Evolutionary conservation across 2,113 vertebrate species (phyloP).

Genomic region (Microcebus jonahi): DNA sequence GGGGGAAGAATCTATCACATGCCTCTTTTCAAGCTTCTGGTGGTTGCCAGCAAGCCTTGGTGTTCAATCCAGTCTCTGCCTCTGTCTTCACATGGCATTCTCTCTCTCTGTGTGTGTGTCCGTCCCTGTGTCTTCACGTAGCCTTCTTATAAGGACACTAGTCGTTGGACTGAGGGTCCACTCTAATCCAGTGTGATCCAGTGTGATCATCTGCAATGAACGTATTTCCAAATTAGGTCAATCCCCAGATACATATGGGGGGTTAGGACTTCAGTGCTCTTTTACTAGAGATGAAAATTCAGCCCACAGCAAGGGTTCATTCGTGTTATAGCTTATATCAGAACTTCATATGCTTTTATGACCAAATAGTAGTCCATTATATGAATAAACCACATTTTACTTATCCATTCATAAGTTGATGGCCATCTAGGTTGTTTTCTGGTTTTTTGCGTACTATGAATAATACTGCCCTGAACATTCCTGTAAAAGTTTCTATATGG

Average conservation of each 20-base stretch:
- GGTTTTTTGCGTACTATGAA: neutral
- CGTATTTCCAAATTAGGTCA: neutral
- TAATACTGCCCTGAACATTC: neutral
- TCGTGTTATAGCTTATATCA: neutral
- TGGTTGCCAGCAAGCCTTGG: neutral
- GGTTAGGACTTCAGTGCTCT: neutral
- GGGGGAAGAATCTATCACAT: neutral
- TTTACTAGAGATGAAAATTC: neutral
- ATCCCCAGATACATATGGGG: neutral
- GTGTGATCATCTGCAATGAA: neutral
- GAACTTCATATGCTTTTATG: neutral
- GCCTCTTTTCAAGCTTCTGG: neutral
- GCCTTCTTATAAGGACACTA: neutral
- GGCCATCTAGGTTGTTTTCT: neutral
- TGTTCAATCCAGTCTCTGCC: neutral
- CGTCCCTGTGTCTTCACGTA: neutral
- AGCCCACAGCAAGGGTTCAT: neutral
- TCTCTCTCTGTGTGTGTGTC: neutral
- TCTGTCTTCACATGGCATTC: neutral
- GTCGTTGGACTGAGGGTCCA: neutral
- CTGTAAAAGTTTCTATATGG: neutral
- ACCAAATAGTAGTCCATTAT: neutral
- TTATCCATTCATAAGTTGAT: neutral
- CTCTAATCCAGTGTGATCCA: neutral
- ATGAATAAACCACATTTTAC: neutral